Evolutionary conservation across 1,140 invertebrate genomes (phyloP), one percentile per base, ranked within the genome.

Genomic region (Telenomus remus): DNA sequence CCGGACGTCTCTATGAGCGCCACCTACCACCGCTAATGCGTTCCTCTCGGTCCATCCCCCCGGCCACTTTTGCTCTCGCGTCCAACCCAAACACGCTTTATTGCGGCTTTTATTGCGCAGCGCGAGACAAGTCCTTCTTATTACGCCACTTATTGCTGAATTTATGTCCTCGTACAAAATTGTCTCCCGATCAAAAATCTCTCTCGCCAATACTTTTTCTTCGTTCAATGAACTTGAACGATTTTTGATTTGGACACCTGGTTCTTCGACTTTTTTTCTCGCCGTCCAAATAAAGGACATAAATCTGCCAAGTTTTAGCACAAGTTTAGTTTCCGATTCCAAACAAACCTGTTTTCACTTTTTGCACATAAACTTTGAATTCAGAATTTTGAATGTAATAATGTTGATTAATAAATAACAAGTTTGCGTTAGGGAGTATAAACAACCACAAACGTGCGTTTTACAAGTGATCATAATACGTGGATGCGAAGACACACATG

Each of bases 1-100:
- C 81, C 78, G 82, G 82, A 86, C 83, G 82, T 86, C 85, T 85
- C 83, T 84, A 86, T 86, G 82, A 85, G 80, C 73, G 82, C 81
- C 79, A 81, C 79, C 82, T 80, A 80, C 81, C 79, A 78, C 49
- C 82, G 79, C 82, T 83, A 84, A 84, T 83, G 76, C 53, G 63
- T 81, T 80, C 79, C 76, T 78, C 57, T 80, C 76, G 6, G 10
- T 10, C 72, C 49, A 71, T 74, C 57, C 39, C n/a, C 19, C 0
- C 4, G 6, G 69, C 71, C 51, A 76, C 76, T 3, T 7, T 13
- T 2, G 8, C 53, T 74, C 74, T 73, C 53, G 59, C 49, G 51
- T 43, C 27, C 43, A 49, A 13, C 19, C n/a, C 57, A 60, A 79
- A 78, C 61, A 78, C 74, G 80, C 78, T 83, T 85, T 86, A 86